Base-by-base conservation (phyloP, 2,797 vertebrate genomes). In the Xiphorhynchus erythropygius region DNA sequence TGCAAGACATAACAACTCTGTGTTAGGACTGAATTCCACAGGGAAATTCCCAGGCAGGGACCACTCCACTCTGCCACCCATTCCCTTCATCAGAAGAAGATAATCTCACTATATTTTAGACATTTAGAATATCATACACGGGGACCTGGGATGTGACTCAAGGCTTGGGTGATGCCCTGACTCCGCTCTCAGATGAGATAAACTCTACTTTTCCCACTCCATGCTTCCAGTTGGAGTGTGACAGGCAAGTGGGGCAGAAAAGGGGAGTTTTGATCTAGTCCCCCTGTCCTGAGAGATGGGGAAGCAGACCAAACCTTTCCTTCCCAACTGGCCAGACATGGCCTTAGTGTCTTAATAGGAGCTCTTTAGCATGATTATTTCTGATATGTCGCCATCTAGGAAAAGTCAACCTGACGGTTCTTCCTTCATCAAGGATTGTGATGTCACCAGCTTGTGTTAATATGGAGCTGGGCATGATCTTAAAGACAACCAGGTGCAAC, bases 21-120 rank as follows among this genome's bases (percentile, higher is more conserved):
- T 9, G 52, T 76, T 32, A 15, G 17, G 33, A 47, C 37, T 42
- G 37, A 71, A 93, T 32, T 13, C 17, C 4, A 62, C 12, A 87
- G 68, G 82, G 47, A 8, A 19, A 55, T 50, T 81, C 77, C 78
- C 88, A 93, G 53, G 69, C 83, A 82, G 65, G 35, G 70, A 96
- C 33, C 65, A 76, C 52, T 83, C 18, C 24, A 9, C 24, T 64
- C 23, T 2, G 11, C 24, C 53, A 12, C 32, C 18, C 25, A 18
- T 35, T 96, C 90, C 67, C 82, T 93, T 92, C 83, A 91, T 71
- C 87, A 85, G 64, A 88, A 44, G 56, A 78, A 86, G 59, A 80
- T 55, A 81, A 12, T 60, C 68, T 94, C 19, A 5, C 41, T 60
- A 68, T 18, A 19, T 68, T 94, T 90, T 70, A 94, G 78, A 60